Evolutionary conservation across 2,888 invertebrate genomes (phyloP).

Genomic region (Brachypalpus laphriformis): DNA sequence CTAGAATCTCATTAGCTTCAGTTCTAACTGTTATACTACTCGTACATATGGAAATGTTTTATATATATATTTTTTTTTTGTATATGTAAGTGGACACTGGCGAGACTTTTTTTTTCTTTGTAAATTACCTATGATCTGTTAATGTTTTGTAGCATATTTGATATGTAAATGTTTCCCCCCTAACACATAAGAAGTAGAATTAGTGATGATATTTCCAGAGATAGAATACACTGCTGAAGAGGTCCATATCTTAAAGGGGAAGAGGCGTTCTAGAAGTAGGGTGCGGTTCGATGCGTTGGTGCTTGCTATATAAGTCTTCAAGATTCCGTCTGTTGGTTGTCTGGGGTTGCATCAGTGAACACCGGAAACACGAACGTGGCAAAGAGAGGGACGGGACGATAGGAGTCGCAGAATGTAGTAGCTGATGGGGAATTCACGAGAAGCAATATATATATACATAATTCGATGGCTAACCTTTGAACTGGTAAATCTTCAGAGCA

Average conservation of each 20-base stretch:
- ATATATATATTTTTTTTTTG: not conserved
- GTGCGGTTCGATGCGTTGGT: not conserved
- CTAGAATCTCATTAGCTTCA: conserved; percentile 14
- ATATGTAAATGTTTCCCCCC: conserved; percentile 43
- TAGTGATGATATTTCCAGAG: conserved; percentile 61
- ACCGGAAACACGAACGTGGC: not conserved
- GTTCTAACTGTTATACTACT: conserved; percentile 17
- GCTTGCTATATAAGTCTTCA: conserved; percentile 5
- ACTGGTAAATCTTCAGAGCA: conserved; percentile 53
- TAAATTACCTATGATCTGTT: conserved; percentile 12
- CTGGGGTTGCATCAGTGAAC: conserved; percentile 29
- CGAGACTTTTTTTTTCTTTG: conserved; percentile 27
- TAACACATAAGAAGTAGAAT: conserved; percentile 49
- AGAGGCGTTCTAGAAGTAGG: conserved; percentile 27
- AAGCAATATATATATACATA: not conserved
- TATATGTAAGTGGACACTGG: conserved; percentile 50
- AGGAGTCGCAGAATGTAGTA: not conserved
- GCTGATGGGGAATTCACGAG: not conserved
- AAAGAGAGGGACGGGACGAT: not conserved
- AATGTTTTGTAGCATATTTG: conserved; percentile 29
- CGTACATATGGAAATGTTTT: conserved; percentile 1
- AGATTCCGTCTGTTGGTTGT: conserved; percentile 4
- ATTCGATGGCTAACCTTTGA: conserved; percentile 45
- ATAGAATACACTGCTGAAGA: conserved; percentile 20
- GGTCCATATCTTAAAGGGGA: conserved; percentile 3